phyloP scores from a whole-genome alignment of 2,888 invertebrate genomes.

The Ophion ellenae region DNA sequence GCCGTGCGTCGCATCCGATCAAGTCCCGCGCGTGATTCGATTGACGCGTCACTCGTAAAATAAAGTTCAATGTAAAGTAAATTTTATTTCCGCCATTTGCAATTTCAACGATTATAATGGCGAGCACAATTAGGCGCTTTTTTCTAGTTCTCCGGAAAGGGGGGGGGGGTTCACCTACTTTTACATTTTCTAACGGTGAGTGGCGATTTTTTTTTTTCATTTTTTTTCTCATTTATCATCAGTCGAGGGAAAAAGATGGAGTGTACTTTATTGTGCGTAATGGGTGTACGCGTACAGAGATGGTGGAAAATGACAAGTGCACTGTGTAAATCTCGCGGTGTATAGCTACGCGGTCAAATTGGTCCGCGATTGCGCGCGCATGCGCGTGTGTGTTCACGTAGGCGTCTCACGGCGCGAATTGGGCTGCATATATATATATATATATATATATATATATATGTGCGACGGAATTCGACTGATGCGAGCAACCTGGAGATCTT shows the following conservation, averaged over 20 bases:
- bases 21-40: neutral
- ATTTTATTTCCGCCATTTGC: conserved; percentile 59
- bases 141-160: conserved; percentile 8
- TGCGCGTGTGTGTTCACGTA: too few relatives aligned
- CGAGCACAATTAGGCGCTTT: conserved; percentile 53
- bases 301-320: conserved; percentile 55
- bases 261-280: neutral
- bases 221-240: conserved; percentile 10
- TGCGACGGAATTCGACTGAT: neutral
- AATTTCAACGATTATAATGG: conserved; percentile 58
- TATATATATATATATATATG: neutral
- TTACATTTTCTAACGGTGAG: conserved; percentile 40
- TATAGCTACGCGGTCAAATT: conserved; percentile 17
- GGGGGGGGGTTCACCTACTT: conserved; percentile 55
- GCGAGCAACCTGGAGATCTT: conserved; percentile 34
- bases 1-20: too few relatives aligned
- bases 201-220: conserved; percentile 4
- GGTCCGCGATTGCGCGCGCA: neutral
- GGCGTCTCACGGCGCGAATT: too few relatives aligned
- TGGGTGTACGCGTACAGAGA: conserved; percentile 15
- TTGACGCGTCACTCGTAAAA: conserved; percentile 46
- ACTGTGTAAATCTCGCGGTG: conserved; percentile 20
- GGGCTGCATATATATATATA: neutral
- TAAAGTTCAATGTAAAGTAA: conserved; percentile 28
- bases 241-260: neutral